phyloP scores from a whole-genome alignment of 2,888 invertebrate species.

The Trisateles emortualis region DNA sequence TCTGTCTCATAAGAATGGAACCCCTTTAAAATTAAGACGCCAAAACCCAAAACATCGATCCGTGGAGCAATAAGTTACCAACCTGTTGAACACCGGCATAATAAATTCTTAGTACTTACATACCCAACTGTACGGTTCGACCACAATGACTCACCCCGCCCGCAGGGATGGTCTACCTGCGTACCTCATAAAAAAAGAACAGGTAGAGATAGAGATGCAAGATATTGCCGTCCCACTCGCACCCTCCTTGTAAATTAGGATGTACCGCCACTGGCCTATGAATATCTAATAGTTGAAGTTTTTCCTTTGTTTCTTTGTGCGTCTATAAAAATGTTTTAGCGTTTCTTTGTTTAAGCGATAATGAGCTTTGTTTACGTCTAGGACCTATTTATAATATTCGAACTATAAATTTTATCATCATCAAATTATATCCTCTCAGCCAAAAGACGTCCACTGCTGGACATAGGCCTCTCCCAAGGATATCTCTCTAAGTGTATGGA shows the following conservation, averaged over 20 bases:
- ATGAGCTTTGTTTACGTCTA: no score
- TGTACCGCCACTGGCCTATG: conserved; percentile 41
- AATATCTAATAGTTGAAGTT: conserved; percentile 40
- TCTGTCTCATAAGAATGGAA: conserved; percentile 20
- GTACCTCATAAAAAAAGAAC: conserved; percentile 57
- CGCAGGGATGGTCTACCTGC: conserved; percentile 51
- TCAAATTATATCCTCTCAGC: no score
- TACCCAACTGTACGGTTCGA: conserved; percentile 38
- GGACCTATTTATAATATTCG: no score
- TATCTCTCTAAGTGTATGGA: no score
- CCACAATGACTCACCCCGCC: conserved; percentile 56
- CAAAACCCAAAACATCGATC: conserved; percentile 39
- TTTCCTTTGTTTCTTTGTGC: conserved; percentile 36
- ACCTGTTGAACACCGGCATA: conserved; percentile 52
- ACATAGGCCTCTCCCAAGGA: no score
- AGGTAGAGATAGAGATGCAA: conserved; percentile 57
- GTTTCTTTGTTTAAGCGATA: background rate
- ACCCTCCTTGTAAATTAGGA: conserved; percentile 43
- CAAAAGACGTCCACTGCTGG: no score
- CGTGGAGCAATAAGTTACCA: conserved; percentile 36
- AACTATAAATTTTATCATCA: no score
- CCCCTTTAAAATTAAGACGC: conserved; percentile 43
- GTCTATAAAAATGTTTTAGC: background rate
- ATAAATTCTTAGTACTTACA: conserved; percentile 51
- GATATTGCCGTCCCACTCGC: conserved; percentile 32